Evolutionary conservation across 2,888 invertebrate species (phyloP), one percentile per base, ranked within the genome.

Genomic region (Aplocera efformata): DNA sequence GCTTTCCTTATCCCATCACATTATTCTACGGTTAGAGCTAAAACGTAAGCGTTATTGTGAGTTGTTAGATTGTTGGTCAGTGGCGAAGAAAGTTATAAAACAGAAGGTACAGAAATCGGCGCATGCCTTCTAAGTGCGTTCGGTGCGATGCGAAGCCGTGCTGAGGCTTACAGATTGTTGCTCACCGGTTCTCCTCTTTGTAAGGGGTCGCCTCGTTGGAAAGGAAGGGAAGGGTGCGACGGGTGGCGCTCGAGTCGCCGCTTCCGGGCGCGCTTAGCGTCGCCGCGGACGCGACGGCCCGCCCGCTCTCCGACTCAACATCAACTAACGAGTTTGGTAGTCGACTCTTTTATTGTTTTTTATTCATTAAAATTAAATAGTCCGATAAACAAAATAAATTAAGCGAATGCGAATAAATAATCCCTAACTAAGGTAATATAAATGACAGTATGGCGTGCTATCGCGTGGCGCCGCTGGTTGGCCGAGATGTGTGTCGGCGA

Each of bases 1-100:
- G 91, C 90, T 91, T 92, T 92, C 92, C 92, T 92, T 92, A 92
- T 92, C 92, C 92, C 92, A 92, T 91, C 90, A 91, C 91, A 84
- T 79, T 63, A 65, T 76, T 70, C 62, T 65, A 72, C 74, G 60
- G 80, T 85, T 79, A 81, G 75, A 76, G 82, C 81, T 76, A 66
- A 79, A 76, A 73, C 63, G 67, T 60, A 88, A 88, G 88, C 88
- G 68, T 86, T 88, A 85, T n/a, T 73, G 67, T 64, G 58, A 58
- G 55, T 44, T 58, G 76, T 88, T 86, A 88, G 72, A 72, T 56
- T 71, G 64, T 27, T 23, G 29, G 73, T 85, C 56, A 88, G 82
- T 81, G 66, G 82, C 84, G 63, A 63, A 69, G 79, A 85, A 82
- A 79, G 72, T 83, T 85, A 83, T 61, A 58, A 65, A 67, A 77